A percentile compares a stretch with the other conserved stretches of the same genome.
These are phyloP conservation scores for Clupea harengus DNA, from an alignment of 2,113 vertebrate genomes.

Conservation along the genomic window DNA sequence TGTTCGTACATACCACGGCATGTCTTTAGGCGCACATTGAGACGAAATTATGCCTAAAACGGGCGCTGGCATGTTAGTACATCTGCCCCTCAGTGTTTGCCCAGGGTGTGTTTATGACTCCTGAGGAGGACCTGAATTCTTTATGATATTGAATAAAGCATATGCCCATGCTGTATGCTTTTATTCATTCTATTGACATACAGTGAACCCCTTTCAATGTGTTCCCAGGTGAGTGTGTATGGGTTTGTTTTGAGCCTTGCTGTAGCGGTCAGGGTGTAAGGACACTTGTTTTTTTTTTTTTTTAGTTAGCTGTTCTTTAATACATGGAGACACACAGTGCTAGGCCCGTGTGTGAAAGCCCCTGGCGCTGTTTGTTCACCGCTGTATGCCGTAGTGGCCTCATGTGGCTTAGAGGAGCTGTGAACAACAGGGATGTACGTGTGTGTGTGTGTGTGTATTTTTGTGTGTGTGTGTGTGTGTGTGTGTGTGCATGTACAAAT, in stretches of 20 bases:
- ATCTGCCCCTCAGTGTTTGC: neutral
- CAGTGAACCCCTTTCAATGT: neutral
- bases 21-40: too few relatives aligned
- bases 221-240: neutral
- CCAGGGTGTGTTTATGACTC: neutral
- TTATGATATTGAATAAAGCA: neutral
- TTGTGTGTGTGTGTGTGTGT: neutral
- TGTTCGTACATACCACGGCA: too few relatives aligned
- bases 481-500: neutral
- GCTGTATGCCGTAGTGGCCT: too few relatives aligned
- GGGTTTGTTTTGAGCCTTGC: neutral
- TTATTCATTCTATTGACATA: neutral
- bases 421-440: neutral
- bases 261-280: too few relatives aligned
- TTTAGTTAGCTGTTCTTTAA: too few relatives aligned
- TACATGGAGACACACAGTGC: too few relatives aligned
- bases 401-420: too few relatives aligned
- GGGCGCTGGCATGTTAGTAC: too few relatives aligned
- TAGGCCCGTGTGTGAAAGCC: too few relatives aligned
- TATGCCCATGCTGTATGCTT: neutral
- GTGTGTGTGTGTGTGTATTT: slow-evolving; percentile 32
- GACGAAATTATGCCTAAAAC: too few relatives aligned
- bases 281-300: too few relatives aligned
- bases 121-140: neutral
- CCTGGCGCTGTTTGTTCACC: too few relatives aligned